Base-by-base conservation (phyloP, 2,113 vertebrate genomes). In the Jaculus jaculus region DNA sequence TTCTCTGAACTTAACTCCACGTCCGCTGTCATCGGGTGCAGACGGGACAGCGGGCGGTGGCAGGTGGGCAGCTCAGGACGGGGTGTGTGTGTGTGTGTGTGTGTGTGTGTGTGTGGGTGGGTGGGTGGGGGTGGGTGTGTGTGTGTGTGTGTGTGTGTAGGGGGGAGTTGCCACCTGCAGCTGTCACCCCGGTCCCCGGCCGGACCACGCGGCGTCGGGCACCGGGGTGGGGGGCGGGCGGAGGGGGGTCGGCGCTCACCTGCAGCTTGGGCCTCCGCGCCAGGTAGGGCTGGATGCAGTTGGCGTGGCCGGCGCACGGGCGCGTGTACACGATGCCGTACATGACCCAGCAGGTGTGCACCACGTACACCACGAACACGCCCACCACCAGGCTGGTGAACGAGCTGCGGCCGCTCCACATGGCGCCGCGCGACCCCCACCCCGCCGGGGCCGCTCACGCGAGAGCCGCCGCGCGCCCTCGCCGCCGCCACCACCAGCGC, bases 301-400 rank as follows among this genome's bases (percentile, higher is more conserved):
- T 98, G 23, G 96, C 98, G 88, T 93, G 65, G 20, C 83, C 82
- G 28, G 95, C 51, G 93, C 99, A 99, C 34, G 99, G 99, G 95
- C 99, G 99, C 18, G 99, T 99, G 97, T 99, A 99, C 79, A 99
- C 99, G 24, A 99, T 99, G 79, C 99, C 99, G 69, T 99, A 99
- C 99, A 99, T 99, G 83, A 99, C 99, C 99, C 99, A 99, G 98
- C 99, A 99, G 93, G 99, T 99, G 98, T 99, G 99, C 91, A 98
- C 98, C 97, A 99, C 99, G 73, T 99, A 99, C 51, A 99, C 98
- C 89, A 99, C 98, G 95, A 99, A 99, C 86, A 99, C 98, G 77
- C 99, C 99, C 95, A 99, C 98, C 51, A 99, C 98, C 96, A 99
- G 97, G 92, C 98, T 98, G 96, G 99, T 99, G 97, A 99, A 99